Evolutionary conservation across 1,140 invertebrate genomes (phyloP).

Genomic region (Bathynomus jamesi): DNA sequence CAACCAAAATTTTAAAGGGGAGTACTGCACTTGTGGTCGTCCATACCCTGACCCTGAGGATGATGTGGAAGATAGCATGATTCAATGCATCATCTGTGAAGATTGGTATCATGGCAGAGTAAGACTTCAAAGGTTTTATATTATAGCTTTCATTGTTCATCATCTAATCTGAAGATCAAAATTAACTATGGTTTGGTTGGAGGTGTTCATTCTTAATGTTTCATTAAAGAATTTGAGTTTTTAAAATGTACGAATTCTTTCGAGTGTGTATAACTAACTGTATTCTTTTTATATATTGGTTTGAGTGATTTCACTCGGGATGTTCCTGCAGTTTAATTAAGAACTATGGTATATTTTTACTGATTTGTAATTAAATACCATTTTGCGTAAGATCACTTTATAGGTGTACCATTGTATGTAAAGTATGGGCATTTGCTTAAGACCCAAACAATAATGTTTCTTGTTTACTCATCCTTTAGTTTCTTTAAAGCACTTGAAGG

Average conservation of each 20-base stretch:
- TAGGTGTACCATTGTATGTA: neutral
- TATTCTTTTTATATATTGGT: too few species aligned
- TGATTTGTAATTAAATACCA: neutral
- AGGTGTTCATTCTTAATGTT: neutral
- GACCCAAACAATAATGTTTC: too few species aligned
- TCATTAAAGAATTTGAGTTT: neutral
- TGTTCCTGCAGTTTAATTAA: too few species aligned
- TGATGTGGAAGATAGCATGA: conserved; percentile 77
- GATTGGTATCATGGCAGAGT: conserved; percentile 82
- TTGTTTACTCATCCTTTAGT: too few species aligned
- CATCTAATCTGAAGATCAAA: neutral
- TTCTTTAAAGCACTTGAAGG: conserved; percentile 61
- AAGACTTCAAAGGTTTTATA: too few species aligned
- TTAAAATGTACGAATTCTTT: conserved; percentile 21
- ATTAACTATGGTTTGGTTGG: neutral
- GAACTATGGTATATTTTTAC: neutral
- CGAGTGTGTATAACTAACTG: neutral
- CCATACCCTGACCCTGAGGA: conserved; percentile 90
- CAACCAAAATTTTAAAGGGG: conserved; percentile 88
- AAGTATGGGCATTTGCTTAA: too few species aligned
- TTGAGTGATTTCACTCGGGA: too few species aligned
- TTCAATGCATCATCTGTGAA: conserved; percentile 93
- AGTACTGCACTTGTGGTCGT: conserved; percentile 86
- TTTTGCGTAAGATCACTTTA: neutral
- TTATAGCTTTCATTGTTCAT: conserved; percentile 6